Evolutionary conservation across 2,113 vertebrate genomes (phyloP), one percentile per base, ranked within the genome.

Genomic region (Arizona elegans): DNA sequence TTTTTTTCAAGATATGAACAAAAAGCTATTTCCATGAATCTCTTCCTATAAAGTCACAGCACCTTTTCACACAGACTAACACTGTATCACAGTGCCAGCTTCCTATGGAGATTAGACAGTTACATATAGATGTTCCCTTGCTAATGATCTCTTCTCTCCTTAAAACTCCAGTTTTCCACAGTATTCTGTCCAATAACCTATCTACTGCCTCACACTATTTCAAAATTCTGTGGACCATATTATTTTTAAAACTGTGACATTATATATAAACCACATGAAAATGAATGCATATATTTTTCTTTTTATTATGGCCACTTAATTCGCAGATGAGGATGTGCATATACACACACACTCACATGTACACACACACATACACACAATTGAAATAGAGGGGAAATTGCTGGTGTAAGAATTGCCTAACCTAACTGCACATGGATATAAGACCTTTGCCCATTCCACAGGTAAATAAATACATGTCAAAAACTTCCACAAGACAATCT

Each of bases 401-500:
- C 70, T 53, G 65, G 43, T 92, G 88, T 43, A 92, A 53, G 12
- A 70, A 96, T 1, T 8, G 62, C 93, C n/a, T 0, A 50, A 94
- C 93, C 95, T 21, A 1, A 33, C 94, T 92, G 96, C 54, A 13
- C 91, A 95, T 94, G 94, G 93, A 94, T 54, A 95, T 65, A 93
- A 95, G 43, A 90, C 95, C 95, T 89, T 95, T 94, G 93, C 88
- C 94, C 94, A 94, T 96, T 94, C 96, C 19, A 95, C 94, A 91
- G 95, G 96, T 96, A 95, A 95, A 96, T 92, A 94, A 95, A 95
- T 92, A 95, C 92, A 93, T 0, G 58, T 93, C 94, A 96, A 93
- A 95, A 97, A 95, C 91, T 53, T 92, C 59, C 94, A 94, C 65
- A 88, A 93, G 93, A 93, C 92, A 95, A 91, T 91, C 93, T 15